Evolutionary conservation across 2,888 invertebrate species (phyloP).

Genomic region (Orthonevra nobilis): DNA sequence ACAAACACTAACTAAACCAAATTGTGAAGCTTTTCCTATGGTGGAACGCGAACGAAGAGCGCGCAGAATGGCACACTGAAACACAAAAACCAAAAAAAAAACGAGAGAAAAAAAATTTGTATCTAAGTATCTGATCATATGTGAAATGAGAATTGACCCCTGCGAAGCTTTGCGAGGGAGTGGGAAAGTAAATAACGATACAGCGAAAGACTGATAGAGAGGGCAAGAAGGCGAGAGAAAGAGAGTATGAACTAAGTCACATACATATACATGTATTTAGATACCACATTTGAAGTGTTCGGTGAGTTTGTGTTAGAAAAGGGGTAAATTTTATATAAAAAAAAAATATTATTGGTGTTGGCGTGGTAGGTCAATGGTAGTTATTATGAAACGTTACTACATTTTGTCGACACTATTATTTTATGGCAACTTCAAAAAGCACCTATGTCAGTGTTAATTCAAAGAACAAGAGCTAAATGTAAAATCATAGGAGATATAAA

Average conservation of each 20-base stretch:
- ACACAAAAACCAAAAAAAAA: conserved; percentile 36
- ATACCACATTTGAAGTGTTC: conserved; percentile 1
- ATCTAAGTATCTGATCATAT: conserved; percentile 41
- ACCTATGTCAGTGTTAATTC: no score
- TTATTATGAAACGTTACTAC: neutral
- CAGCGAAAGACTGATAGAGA: no score
- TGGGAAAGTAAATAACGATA: conserved; percentile 7
- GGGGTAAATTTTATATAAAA: conserved; percentile 19
- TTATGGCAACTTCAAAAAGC: no score
- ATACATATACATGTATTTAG: neutral
- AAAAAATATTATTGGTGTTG: conserved; percentile 27
- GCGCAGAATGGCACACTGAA: no score
- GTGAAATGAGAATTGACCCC: conserved; percentile 55
- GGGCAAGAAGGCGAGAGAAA: neutral
- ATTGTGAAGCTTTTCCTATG: conserved; percentile 53
- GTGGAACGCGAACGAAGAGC: conserved; percentile 40
- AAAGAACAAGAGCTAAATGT: no score
- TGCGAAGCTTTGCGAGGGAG: conserved; percentile 46
- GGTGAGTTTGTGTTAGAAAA: conserved; percentile 33
- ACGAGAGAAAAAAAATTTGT: conserved; percentile 11
- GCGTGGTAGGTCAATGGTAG: conserved; percentile 3
- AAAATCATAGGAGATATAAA: no score
- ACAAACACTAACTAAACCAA: conserved; percentile 70
- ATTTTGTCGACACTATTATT: no score
- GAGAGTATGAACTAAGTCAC: conserved; percentile 49